Conservation (phyloP, 1,140 invertebrate genomes). For the Callitettix versicolor region DNA sequence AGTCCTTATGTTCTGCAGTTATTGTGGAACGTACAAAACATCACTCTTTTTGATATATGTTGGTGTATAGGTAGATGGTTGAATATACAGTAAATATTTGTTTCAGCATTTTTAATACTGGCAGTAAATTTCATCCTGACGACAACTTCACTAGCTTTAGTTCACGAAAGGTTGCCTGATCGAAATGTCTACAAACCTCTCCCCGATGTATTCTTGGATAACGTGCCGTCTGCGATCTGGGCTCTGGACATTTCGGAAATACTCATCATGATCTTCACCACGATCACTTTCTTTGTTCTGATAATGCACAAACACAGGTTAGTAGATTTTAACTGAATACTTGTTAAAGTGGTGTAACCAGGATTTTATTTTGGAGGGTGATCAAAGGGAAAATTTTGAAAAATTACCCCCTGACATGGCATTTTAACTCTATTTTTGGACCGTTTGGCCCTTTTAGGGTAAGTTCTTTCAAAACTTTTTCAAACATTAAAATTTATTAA, state of each 20-base stretch:
- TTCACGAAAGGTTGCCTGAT: conserved; percentile 76
- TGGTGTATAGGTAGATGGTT: too few relatives aligned
- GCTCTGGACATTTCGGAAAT: conserved; percentile 75
- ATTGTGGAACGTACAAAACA: too few relatives aligned
- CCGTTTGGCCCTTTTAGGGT: too few relatives aligned
- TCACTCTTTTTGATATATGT: too few relatives aligned
- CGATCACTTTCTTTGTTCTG: conserved; percentile 58
- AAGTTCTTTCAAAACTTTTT: too few relatives aligned
- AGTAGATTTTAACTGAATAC: conserved; percentile 3
- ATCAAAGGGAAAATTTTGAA: neutral
- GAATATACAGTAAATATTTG: too few relatives aligned
- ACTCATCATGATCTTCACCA: conserved; percentile 69
- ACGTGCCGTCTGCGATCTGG: conserved; percentile 56
- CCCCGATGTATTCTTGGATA: conserved; percentile 71
- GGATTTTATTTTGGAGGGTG: neutral
- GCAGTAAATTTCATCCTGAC: conserved; percentile 49
- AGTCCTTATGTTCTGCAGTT: too few relatives aligned
- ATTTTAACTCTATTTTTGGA: too few relatives aligned
- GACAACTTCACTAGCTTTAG: conserved; percentile 61
- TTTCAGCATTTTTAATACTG: conserved; percentile 49
- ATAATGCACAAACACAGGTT: conserved; percentile 76
- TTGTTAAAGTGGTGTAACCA: neutral
- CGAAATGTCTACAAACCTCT: conserved; percentile 55
- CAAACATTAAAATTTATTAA: too few relatives aligned
- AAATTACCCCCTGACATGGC: too few relatives aligned